A percentile compares a stretch with the other conserved stretches of the same genome.
Conservation (phyloP, 1,140 invertebrate genomes). For the Leptinotarsa texana region DNA sequence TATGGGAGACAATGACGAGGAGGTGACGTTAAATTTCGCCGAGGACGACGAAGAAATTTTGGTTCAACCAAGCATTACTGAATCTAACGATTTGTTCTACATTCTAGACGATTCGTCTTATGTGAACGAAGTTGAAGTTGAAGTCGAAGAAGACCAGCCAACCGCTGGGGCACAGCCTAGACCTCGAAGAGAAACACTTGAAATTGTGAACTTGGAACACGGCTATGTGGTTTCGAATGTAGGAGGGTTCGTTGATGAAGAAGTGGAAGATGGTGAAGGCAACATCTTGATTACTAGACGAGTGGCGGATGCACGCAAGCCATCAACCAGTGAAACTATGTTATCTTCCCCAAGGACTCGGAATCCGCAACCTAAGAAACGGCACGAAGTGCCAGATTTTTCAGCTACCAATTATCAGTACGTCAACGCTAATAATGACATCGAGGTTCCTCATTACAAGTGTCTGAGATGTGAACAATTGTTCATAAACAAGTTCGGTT, state of each 20-base stretch:
- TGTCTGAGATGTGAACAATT: constrained; percentile 53
- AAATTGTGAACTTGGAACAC: constrained; percentile 49
- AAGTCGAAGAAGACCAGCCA: constrained; percentile 47
- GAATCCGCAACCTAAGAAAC: constrained; percentile 37
- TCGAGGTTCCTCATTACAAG: constrained; percentile 50
- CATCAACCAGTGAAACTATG: constrained; percentile 31
- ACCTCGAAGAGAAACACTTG: constrained; percentile 31
- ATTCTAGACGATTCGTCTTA: constrained; percentile 43
- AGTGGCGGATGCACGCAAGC: not conserved
- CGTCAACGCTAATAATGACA: constrained; percentile 47
- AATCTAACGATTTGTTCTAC: constrained; percentile 50
- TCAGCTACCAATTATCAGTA: constrained; percentile 48
- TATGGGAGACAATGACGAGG: constrained; percentile 21
- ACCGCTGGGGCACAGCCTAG: not conserved
- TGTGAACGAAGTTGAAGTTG: constrained; percentile 51
- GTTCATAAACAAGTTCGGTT: constrained; percentile 53
- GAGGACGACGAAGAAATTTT: constrained; percentile 38
- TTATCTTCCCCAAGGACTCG: constrained; percentile 31
- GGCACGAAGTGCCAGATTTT: constrained; percentile 52
- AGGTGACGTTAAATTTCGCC: constrained; percentile 37
- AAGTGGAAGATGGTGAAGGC: constrained; percentile 21
- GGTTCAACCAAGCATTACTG: constrained; percentile 36
- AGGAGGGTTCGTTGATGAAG: constrained; percentile 27
- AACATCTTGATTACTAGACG: constrained; percentile 24
- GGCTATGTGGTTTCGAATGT: constrained; percentile 49